phyloP scores from a whole-genome alignment of 2,113 vertebrate species.

The Zapornia atra region DNA sequence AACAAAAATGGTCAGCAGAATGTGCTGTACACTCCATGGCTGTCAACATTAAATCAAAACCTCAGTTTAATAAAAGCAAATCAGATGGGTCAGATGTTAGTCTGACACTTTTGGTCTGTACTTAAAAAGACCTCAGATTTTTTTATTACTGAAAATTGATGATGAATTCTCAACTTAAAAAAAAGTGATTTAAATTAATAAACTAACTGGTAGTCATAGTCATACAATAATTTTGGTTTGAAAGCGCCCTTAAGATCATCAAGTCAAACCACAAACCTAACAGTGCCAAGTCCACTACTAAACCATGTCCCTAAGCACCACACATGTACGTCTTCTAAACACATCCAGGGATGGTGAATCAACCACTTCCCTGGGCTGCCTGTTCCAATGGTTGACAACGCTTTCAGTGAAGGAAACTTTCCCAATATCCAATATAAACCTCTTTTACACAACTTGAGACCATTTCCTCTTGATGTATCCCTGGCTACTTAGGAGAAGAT shows the following conservation, averaged over 20 bases:
- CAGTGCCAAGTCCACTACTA: neutral
- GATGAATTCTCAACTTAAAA: neutral
- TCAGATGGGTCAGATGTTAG: neutral
- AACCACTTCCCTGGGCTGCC: neutral
- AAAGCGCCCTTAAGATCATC: neutral
- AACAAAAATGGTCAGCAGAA: neutral
- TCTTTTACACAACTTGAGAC: neutral
- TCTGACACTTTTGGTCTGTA: neutral
- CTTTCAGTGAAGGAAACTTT: neutral
- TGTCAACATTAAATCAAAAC: neutral
- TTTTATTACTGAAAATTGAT: neutral
- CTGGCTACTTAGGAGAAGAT: neutral
- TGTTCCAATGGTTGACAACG: neutral
- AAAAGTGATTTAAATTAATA: neutral
- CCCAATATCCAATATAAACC: neutral
- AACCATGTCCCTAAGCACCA: neutral
- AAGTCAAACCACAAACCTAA: neutral
- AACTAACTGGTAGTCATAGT: neutral
- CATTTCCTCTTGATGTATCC: fast-evolving
- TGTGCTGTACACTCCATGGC: neutral
- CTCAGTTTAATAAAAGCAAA: neutral
- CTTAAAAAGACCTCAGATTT: neutral
- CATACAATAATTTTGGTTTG: neutral
- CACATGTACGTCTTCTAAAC: neutral
- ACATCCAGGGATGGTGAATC: neutral